These are phyloP conservation scores for Diogma glabrata DNA, from an alignment of 2,888 invertebrate genomes.

Conservation along the genomic window DNA sequence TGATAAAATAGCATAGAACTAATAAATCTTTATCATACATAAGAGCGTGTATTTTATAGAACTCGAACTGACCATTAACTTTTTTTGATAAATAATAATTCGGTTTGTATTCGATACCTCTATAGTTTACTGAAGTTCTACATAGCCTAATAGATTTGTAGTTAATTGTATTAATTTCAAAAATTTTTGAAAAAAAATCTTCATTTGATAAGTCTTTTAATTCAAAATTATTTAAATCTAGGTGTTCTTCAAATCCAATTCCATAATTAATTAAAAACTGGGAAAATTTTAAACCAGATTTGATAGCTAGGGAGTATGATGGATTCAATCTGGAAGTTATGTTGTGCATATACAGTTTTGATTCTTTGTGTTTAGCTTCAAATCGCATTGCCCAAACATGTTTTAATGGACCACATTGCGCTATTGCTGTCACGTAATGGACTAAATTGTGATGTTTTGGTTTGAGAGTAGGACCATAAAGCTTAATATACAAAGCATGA, in stretches of 20 bases:
- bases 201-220: conserved; percentile 1
- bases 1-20: conserved; percentile 11
- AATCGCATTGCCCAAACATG: background rate
- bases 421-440: conserved; percentile 1
- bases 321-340: conserved; percentile 11
- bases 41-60: conserved; percentile 13
- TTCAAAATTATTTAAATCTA: conserved; percentile 3
- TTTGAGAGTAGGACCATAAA: too few relatives aligned
- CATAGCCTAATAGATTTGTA: conserved; percentile 1
- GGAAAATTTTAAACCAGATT: conserved; percentile 15
- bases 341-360: background rate
- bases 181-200: conserved; percentile 9
- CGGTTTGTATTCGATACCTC: too few relatives aligned
- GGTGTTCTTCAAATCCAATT: conserved; percentile 7
- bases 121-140: conserved; percentile 10
- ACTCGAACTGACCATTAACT: conserved; percentile 1
- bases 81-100: conserved; percentile 10
- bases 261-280: too few relatives aligned
- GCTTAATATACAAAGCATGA: too few relatives aligned
- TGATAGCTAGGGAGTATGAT: conserved; percentile 13
- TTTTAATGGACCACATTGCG: background rate
- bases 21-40: conserved; percentile 8
- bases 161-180: conserved; percentile 1
- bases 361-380: background rate
- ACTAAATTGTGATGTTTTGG: too few relatives aligned